A percentile compares a stretch with the other conserved stretches of the same genome.
Evolutionary conservation across 2,888 invertebrate genomes (phyloP).

Genomic region (Linnaemya tessellans): DNA sequence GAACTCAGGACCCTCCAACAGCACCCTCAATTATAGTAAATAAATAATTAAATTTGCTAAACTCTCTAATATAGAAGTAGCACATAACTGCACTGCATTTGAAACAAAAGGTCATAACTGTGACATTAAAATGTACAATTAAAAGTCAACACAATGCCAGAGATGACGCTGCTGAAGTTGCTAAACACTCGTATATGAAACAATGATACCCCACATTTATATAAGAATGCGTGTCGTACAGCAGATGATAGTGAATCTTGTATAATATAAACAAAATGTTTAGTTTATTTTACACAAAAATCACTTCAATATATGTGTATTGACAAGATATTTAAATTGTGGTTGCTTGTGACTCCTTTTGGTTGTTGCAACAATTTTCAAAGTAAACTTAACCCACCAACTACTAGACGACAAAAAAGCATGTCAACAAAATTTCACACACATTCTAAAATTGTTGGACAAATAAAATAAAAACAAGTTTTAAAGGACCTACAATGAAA

Average conservation of each 20-base stretch:
- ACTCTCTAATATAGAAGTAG: too few species aligned
- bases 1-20: too few species aligned
- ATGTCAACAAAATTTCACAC: conserved; percentile 14
- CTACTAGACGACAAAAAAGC: background rate
- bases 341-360: background rate
- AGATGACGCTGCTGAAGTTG: conserved; percentile 12
- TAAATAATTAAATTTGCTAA: too few species aligned
- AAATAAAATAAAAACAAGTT: conserved; percentile 11
- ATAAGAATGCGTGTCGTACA: conserved; percentile 8
- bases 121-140: conserved; percentile 22
- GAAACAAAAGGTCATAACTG: conserved; percentile 40
- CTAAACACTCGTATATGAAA: background rate
- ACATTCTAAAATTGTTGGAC: background rate
- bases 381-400: conserved; percentile 5
- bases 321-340: conserved; percentile 55
- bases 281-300: conserved; percentile 9
- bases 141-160: conserved; percentile 33
- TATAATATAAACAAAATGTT: conserved; percentile 27
- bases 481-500: conserved; percentile 8
- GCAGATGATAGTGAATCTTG: conserved; percentile 22
- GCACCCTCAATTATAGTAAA: too few species aligned
- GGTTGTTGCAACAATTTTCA: conserved; percentile 27
- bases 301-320: conserved; percentile 9
- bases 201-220: background rate
- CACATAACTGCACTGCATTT: background rate